Percentiles rank a stretch among this genome's conserved stretches.
Conservation (phyloP, 1,140 invertebrate species). For the Penaeus indicus region DNA sequence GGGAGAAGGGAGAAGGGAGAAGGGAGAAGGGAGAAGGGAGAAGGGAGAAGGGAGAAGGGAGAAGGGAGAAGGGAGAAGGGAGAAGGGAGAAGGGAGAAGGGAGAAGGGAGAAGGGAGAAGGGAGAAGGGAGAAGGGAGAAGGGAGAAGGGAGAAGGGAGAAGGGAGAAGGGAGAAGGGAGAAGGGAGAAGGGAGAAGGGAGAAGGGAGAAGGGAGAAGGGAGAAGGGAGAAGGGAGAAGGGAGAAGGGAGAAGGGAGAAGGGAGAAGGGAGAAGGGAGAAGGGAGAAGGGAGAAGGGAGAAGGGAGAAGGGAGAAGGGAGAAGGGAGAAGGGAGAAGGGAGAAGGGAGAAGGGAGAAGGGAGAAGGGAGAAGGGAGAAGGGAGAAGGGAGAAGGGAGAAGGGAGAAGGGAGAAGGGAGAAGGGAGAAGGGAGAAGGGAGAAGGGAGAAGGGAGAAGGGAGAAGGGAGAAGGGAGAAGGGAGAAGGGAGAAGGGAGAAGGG, state of each 20-base stretch:
- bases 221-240: too few relatives aligned
- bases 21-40: too few relatives aligned
- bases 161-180: too few relatives aligned
- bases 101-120: too few relatives aligned
- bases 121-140: too few relatives aligned
- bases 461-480: too few relatives aligned
- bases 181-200: background rate
- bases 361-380: background rate
- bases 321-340: background rate
- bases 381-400: background rate
- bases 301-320: background rate
- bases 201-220: background rate
- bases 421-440: background rate
- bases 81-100: too few relatives aligned
- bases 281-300: background rate
- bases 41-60: too few relatives aligned
- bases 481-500: background rate
- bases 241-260: conserved; percentile 7
- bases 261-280: background rate
- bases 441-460: background rate
- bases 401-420: background rate
- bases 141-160: too few relatives aligned
- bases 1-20: too few relatives aligned
- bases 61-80: too few relatives aligned
- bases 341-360: background rate